These are phyloP conservation scores for Coilia nasus DNA, from an alignment of 2,797 vertebrate genomes.

Conservation along the genomic window DNA sequence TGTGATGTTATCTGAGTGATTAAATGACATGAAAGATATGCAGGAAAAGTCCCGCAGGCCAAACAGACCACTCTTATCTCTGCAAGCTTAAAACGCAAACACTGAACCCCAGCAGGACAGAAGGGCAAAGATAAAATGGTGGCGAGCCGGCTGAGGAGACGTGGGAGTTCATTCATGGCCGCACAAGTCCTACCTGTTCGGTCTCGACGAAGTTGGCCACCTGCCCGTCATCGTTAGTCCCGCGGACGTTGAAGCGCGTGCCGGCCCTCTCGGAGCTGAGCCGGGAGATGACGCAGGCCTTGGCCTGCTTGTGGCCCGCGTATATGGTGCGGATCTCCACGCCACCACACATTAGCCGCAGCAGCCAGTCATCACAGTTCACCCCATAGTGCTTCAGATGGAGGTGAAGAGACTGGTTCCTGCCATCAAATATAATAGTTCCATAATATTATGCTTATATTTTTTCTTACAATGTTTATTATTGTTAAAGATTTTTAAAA, in stretches of 20 bases:
- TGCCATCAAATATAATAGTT: slow-evolving; percentile 54
- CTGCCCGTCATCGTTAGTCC: slow-evolving; percentile 95
- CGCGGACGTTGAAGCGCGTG: slow-evolving; percentile 94
- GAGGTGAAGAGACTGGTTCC: slow-evolving; percentile 96
- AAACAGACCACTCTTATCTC: not conserved
- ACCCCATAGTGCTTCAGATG: slow-evolving; percentile 97
- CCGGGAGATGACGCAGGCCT: slow-evolving; percentile 95
- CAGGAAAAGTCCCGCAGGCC: not conserved
- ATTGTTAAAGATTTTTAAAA: too few species aligned
- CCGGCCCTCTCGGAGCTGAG: slow-evolving; percentile 96
- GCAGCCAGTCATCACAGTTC: slow-evolving; percentile 94
- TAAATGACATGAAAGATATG: not conserved
- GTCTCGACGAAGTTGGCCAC: slow-evolving; percentile 99
- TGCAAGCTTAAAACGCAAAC: not conserved
- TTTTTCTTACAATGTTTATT: too few species aligned
- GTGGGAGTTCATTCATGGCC: not conserved
- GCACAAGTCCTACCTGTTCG: slow-evolving; percentile 83
- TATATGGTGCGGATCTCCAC: slow-evolving; percentile 98
- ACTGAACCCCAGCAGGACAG: not conserved
- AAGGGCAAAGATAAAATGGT: not conserved
- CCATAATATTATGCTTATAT: too few species aligned
- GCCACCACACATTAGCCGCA: slow-evolving; percentile 96
- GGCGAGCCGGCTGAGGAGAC: not conserved
- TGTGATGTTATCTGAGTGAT: not conserved
- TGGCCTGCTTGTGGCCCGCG: slow-evolving; percentile 96